Evolutionary conservation across 53 echinoderm and acorn worm genomes (phyloP), one percentile per base, ranked within the genome.

Genomic region (Mesocentrotus franciscanus): DNA sequence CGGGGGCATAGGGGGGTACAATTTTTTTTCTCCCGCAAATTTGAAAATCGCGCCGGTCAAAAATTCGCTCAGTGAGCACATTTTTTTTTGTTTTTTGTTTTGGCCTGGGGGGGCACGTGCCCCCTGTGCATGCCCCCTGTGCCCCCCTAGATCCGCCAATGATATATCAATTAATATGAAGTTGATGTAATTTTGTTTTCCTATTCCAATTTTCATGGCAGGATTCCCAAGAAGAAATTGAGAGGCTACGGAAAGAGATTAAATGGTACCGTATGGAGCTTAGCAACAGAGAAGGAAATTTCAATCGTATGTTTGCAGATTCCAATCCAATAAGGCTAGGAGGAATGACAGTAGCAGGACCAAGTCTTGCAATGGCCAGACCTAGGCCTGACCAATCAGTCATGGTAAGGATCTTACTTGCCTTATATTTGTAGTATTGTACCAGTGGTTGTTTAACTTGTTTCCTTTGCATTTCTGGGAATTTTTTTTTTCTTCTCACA

Each of bases 231-330:
- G 96, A 97, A 93, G 98, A 98, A 85, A 61, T 98, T 18, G 98
- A 98, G 36, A 92, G 96, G 16, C 57, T 98, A 32, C 96, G 95
- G 59, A 90, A 96, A 57, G 98, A 98, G 94, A 92, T 98, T 4
- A 93, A 91, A n/a, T 85, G 96, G 87, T 98, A 98, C 71, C 85
- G 96, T 10, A 95, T 97, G 96, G 98, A 98, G 78, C 96, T 98
- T 16, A 96, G 96, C 55, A 97, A 98, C 93, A 79, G 98, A 61
- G 98, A 98, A 74, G 98, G 97, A 9, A 98, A 98, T 85, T 98
- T 98, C 95, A 98, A 98, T 91, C 96, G 98, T 3, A 97, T 98
- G 97, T 97, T 97, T 85, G 97, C 98, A 9, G 96, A 96, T 49
- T 97, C 96, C 57, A 92, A 93, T 33, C 98, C 98, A 14, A 95